Conservation (phyloP, 2,888 invertebrate genomes). For the Rhingia campestris region DNA sequence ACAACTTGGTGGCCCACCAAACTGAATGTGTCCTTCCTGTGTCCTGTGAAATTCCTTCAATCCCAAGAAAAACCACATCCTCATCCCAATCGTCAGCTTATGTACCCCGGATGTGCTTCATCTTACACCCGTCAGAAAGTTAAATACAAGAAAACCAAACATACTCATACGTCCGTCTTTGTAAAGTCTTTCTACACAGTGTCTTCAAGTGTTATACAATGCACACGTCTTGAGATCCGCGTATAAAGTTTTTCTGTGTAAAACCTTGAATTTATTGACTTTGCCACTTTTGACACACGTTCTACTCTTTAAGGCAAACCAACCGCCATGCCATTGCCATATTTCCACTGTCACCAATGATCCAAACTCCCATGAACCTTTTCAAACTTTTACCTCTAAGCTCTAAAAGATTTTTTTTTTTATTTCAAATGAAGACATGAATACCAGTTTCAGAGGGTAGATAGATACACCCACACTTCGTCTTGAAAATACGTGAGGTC, state of each 20-base stretch:
- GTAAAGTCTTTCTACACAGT: too few species aligned
- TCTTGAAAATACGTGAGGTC: conserved; percentile 58
- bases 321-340: background rate
- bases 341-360: conserved; percentile 1
- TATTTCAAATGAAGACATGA: conserved; percentile 16
- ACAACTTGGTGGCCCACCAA: too few species aligned
- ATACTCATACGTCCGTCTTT: too few species aligned
- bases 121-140: too few species aligned
- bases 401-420: background rate
- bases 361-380: conserved; percentile 45
- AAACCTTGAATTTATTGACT: conserved; percentile 19
- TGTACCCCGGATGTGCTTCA: too few species aligned
- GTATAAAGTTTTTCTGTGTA: background rate
- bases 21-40: too few species aligned
- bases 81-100: too few species aligned
- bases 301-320: background rate
- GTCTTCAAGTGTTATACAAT: too few species aligned
- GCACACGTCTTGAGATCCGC: too few species aligned
- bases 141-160: too few species aligned
- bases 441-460: conserved; percentile 10
- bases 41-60: too few species aligned
- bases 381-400: conserved; percentile 29
- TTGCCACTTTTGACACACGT: conserved; percentile 15
- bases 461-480: conserved; percentile 17
- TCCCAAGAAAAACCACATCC: too few species aligned